Percentiles rank a stretch among this genome's conserved stretches.
These are phyloP conservation scores for Tetropium fuscum DNA, from an alignment of 2,888 invertebrate genomes.

Conservation along the genomic window DNA sequence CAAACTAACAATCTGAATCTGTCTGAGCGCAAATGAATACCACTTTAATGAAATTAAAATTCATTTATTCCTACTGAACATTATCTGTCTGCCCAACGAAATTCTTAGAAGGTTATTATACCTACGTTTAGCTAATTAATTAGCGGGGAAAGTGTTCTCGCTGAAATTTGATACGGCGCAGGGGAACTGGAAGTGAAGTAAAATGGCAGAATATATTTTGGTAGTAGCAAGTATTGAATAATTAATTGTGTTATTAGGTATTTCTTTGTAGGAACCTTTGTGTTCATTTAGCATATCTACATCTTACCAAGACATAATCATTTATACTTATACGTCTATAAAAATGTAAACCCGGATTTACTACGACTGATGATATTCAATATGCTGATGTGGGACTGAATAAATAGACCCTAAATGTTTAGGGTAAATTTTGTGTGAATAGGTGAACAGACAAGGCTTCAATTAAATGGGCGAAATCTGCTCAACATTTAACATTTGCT, in stretches of 20 bases:
- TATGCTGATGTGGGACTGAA: no score
- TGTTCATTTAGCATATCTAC: no score
- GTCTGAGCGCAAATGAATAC: conserved; percentile 50
- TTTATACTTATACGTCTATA: no score
- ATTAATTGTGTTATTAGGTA: not conserved
- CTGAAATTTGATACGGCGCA: conserved; percentile 2
- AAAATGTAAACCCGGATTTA: no score
- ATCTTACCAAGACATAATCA: no score
- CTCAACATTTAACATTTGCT: no score
- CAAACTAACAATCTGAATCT: conserved; percentile 63
- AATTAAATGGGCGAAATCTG: no score
- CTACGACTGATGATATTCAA: no score
- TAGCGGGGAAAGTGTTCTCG: conserved; percentile 22
- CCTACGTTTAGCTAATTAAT: conserved; percentile 63
- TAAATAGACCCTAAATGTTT: no score
- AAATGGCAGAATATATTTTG: not conserved
- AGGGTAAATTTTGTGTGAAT: no score
- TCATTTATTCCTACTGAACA: conserved; percentile 64
- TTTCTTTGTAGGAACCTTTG: not conserved
- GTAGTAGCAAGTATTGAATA: not conserved
- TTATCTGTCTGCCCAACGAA: conserved; percentile 58
- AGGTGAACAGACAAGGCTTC: no score
- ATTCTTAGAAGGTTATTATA: conserved; percentile 62
- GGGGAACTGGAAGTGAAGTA: not conserved
- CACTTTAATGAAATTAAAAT: conserved; percentile 67